Base-by-base conservation (phyloP, 2,113 vertebrate species). In the Zingel zingel region DNA sequence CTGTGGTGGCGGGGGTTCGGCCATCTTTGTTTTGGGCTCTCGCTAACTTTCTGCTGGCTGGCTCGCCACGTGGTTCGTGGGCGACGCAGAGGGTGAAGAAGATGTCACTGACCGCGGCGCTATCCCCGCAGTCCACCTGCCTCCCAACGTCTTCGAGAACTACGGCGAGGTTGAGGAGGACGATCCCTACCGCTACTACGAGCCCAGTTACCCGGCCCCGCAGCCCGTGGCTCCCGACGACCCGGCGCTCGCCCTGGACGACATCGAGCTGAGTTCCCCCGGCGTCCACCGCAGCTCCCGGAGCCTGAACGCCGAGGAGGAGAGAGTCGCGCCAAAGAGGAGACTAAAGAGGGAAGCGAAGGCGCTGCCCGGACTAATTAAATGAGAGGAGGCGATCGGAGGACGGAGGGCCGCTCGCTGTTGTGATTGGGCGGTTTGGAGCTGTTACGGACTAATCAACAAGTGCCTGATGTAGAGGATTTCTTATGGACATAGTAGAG, bases 121-220 rank as follows among this genome's bases (percentile, higher is more conserved):
- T 91, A 64, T 95, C 89, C 95, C 96, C 47, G 82, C 96, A 95
- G 96, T 96, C 92, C 96, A 96, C 90, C 91, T 96, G 87, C 95
- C 96, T 81, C 90, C 94, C 88, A 95, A 93, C 89, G 92, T 96
- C 82, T 97, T 96, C 94, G 96, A 96, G 90, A 95, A 95, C 89
- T 96, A 95, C 82, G 95, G 94, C 63, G 97, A 97, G 19, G 94
- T 77, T 0, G 95, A 94, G 87, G 96, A 96, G 85, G 96, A 96
- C 6, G 94, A 95, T 77, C 96, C 95, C 0, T 79, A 94, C 87
- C 95, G 94, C 82, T 96, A 95, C 91, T 93, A 95, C 92, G 96
- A 97, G 13, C 96, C 97, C 92, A 96, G 96, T 94, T 97, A 98
- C 93, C 94, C 96, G 18, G 95, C 93, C n/a, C 95, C 96, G 27